Evolutionary conservation across 2,113 vertebrate species (phyloP), one percentile per base, ranked within the genome.

Genomic region (Clarias gariepinus): DNA sequence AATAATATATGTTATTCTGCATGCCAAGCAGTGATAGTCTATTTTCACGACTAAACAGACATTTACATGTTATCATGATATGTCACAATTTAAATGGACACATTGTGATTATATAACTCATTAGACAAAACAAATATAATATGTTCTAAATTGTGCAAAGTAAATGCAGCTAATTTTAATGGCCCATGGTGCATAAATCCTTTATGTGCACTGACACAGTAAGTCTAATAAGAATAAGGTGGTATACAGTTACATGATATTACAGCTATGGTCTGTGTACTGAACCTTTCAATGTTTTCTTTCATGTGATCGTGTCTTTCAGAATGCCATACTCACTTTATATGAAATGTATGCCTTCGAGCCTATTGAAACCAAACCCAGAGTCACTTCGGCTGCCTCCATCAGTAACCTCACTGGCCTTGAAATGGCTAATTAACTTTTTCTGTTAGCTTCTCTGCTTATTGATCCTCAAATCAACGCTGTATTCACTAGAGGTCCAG

Each of bases 381-480:
- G 10, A 30, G 36, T 68, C 61, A 15, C 41, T 64, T 55, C 36
- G 71, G 81, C 64, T 71, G 53, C 78, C n/a, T 80, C 73, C 53
- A 86, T 74, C 66, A 82, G 85, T 86, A 73, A 74, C 79, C 60
- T 82, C 25, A 10, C 68, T 74, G 68, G 79, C 68, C 66, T 86
- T 86, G 79, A 86, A 82, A 86, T 82, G 85, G 85, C 85, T 74
- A 86, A 86, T 86, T 86, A 86, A 86, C 85, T 86, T 82, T 86
- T 55, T 86, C 78, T 81, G 78, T 86, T 81, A 60, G 55, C 85
- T 81, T 86, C 68, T 86, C 85, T 82, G 66, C 57, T 74, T 86
- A 86, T 86, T 82, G 85, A 86, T 82, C 57, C 85, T 57, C 85
- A 81, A 80, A 86, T 86, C 85, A 81, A 71, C 77, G 10, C 66